Evolutionary conservation across 2,113 vertebrate species (phyloP), one percentile per base, ranked within the genome.

Genomic region (Entelurus aequoreus): DNA sequence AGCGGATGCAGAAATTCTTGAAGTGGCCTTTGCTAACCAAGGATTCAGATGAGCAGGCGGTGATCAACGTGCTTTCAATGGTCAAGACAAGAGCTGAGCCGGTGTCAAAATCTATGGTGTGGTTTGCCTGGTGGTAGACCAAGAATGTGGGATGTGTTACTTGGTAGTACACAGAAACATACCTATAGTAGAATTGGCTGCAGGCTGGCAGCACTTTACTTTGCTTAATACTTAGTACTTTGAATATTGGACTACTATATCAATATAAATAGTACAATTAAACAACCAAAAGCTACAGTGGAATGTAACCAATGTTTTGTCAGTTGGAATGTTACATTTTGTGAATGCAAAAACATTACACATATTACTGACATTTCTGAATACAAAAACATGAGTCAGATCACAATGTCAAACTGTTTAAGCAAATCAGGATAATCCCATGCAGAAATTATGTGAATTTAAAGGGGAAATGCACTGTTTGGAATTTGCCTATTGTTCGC

Each of bases 21-120:
- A 99, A 99, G 81, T 99, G 97, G 3, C 97, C 97, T 90, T 99
- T 99, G 89, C 97, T 99, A 58, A 99, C 97, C 65, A 99, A 87
- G 40, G 97, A 99, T 74, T 99, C 97, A 0, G 97, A 99, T 42
- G 97, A 99, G 81, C 97, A 99, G 72, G 97, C 97, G 21, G 96
- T 98, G 85, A 99, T 99, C 75, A 98, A 89, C 0, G 97, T 99
- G 75, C 97, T 99, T 84, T 98, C 97, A 46, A 99, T 98, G 63
- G 97, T 99, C 73, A 99, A 83, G n/a, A 99, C 97, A 76, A 99
- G 80, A 15, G 97, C 96, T 44, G 97, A 99, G 63, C 97, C 94
- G 4, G 94, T 92, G 81, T 99, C 97, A 21, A 96, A 92, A 63
- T 99, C 97, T 68, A 95, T 91, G 62, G 78, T 93, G 80, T 96